Evolutionary conservation across 2,113 vertebrate species (phyloP).

Genomic region (Coracopsis vasa): DNA sequence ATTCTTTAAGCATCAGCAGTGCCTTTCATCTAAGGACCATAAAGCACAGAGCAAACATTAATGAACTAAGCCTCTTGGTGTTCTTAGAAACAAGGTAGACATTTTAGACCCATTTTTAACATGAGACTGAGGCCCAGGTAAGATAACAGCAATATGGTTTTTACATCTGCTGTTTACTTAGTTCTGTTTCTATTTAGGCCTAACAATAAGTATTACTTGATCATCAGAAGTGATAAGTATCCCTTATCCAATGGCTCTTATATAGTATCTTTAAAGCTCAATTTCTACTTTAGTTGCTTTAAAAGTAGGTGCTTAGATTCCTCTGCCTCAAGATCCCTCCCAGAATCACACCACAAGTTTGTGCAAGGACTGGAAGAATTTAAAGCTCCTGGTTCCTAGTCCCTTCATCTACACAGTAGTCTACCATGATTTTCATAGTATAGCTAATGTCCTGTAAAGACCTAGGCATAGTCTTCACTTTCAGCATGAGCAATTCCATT

Average conservation of each 20-base stretch:
- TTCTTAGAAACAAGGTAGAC: neutral
- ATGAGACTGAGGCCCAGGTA: neutral
- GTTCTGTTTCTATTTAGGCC: neutral
- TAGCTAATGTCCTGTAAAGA: neutral
- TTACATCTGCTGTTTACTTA: neutral
- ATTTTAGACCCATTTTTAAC: neutral
- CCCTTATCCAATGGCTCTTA: neutral
- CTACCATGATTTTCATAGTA: neutral
- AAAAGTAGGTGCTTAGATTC: neutral
- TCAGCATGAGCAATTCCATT: neutral
- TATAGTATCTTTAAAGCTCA: neutral
- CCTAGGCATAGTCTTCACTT: neutral
- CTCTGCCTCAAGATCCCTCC: neutral
- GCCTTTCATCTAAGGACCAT: constrained; percentile 57
- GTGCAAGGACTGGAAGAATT: neutral
- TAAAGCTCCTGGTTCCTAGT: neutral
- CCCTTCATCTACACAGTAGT: neutral
- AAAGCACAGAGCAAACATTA: constrained; percentile 32
- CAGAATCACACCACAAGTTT: neutral
- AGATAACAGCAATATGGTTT: neutral
- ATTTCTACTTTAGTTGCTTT: neutral
- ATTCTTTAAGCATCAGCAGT: constrained; percentile 54
- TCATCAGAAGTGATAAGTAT: neutral
- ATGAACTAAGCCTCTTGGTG: neutral
- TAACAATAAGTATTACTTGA: neutral